phyloP scores from a whole-genome alignment of 1,140 invertebrate genomes.

The Hyposmocoma kahamanoa region DNA sequence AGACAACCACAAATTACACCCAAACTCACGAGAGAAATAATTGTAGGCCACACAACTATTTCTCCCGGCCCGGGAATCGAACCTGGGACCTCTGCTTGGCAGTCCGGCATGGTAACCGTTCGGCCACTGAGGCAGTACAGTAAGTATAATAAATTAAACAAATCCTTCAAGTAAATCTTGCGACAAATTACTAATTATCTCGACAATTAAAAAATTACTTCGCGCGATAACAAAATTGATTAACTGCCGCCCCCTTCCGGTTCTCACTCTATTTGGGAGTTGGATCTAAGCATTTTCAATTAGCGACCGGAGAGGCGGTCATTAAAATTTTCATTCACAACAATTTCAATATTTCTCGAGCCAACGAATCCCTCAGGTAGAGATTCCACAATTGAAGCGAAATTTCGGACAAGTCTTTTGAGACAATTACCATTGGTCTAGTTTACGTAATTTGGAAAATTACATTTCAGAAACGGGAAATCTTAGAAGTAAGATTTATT shows the following conservation, averaged over 20 bases:
- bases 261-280: slow-evolving; percentile 12
- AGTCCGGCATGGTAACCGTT: no score
- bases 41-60: no score
- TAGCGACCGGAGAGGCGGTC: slow-evolving; percentile 35
- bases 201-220: slow-evolving; percentile 14
- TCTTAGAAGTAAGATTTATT: no score
- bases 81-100: no score
- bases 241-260: slow-evolving; percentile 23
- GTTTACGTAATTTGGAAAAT: no score
- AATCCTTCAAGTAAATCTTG: no score
- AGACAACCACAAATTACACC: no score
- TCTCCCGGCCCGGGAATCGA: no score
- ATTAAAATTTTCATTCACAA: slow-evolving; percentile 65
- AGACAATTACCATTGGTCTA: background rate
- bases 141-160: no score
- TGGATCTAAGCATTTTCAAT: slow-evolving; percentile 48
- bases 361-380: slow-evolving; percentile 19
- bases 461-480: no score
- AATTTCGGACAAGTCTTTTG: background rate
- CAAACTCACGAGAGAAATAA: no score
- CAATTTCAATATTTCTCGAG: slow-evolving; percentile 48
- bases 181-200: slow-evolving; percentile 9
- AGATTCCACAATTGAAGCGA: slow-evolving; percentile 16
- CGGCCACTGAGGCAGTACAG: no score
- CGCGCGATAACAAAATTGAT: slow-evolving; percentile 23